phyloP scores from a whole-genome alignment of 1,140 invertebrate species.

The Muscidifurax raptorellus region DNA sequence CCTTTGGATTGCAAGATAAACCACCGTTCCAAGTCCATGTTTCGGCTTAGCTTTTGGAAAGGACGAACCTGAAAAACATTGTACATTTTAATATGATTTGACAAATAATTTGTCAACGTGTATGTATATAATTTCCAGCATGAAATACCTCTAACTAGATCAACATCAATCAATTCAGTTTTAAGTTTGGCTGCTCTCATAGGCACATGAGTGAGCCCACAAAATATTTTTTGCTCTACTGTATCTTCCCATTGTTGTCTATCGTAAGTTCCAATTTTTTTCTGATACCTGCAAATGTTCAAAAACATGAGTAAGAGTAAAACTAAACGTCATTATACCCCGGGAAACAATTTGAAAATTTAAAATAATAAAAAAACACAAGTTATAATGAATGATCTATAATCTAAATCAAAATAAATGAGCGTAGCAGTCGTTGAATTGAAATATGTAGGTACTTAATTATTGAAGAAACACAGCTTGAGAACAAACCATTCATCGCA shows the following conservation, averaged over 20 bases:
- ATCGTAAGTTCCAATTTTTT: conserved; percentile 96
- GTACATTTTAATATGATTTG: conserved; percentile 43
- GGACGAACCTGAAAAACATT: conserved; percentile 84
- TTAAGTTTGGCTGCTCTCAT: conserved; percentile 91
- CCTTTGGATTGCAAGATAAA: conserved; percentile 85
- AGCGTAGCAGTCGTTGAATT: too few relatives aligned
- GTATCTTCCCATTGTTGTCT: conserved; percentile 97
- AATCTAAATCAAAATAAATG: neutral
- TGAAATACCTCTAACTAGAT: conserved; percentile 85
- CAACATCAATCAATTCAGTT: conserved; percentile 95
- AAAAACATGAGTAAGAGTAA: conserved; percentile 23
- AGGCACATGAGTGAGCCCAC: conserved; percentile 89
- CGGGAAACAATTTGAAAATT: neutral
- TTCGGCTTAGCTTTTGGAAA: conserved; percentile 96
- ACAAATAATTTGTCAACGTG: conserved; percentile 42
- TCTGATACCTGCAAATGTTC: conserved; percentile 84
- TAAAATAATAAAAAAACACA: neutral
- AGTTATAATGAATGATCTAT: neutral
- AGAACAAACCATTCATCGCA: too few relatives aligned
- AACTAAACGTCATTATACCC: neutral
- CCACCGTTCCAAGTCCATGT: conserved; percentile 88
- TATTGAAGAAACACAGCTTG: too few relatives aligned
- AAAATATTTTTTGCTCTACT: conserved; percentile 91
- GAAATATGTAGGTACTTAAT: neutral
- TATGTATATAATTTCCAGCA: conserved; percentile 30